Percentiles rank a stretch among this genome's conserved stretches.
These are phyloP conservation scores for Nomada fucata DNA, from an alignment of 2,888 invertebrate genomes.

Conservation along the genomic window DNA sequence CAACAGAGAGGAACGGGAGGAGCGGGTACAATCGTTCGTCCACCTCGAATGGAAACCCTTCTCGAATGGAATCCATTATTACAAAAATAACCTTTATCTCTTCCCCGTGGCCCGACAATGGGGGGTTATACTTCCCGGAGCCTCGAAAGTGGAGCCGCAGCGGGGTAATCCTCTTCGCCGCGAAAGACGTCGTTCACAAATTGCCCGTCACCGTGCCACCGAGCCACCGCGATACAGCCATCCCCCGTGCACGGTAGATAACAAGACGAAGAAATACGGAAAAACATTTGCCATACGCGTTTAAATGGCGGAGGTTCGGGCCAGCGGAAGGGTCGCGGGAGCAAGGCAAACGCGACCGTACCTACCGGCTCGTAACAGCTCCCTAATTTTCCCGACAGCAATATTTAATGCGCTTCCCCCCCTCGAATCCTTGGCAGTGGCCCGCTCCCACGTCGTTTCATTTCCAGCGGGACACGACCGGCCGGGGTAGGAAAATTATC, in stretches of 20 bases:
- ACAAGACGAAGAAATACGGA: slow-evolving; percentile 1
- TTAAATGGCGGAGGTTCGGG: not conserved
- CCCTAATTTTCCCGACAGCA: slow-evolving; percentile 65
- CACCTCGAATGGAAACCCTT: slow-evolving; percentile 34
- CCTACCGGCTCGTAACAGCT: slow-evolving; percentile 37
- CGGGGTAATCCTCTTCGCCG: slow-evolving; percentile 58
- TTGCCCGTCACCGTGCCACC: slow-evolving; percentile 38
- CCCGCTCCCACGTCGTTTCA: slow-evolving; percentile 42
- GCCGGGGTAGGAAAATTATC: slow-evolving; percentile 66
- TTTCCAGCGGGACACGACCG: slow-evolving; percentile 52
- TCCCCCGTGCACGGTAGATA: not conserved
- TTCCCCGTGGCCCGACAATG: slow-evolving; percentile 51
- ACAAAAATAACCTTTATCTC: slow-evolving; percentile 64
- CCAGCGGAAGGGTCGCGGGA: not conserved
- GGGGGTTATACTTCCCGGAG: slow-evolving; percentile 43
- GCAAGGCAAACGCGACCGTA: not conserved
- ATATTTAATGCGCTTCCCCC: slow-evolving; percentile 62
- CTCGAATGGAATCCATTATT: slow-evolving; percentile 53
- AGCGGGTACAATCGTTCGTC: slow-evolving; percentile 15
- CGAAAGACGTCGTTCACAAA: slow-evolving; percentile 59
- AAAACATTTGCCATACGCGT: slow-evolving; percentile 31
- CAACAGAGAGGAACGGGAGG: not conserved
- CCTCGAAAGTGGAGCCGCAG: slow-evolving; percentile 19
- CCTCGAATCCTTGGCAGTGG: slow-evolving; percentile 36
- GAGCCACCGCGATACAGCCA: not conserved